phyloP scores from a whole-genome alignment of 2,888 invertebrate species.

The Adineta ricciae region DNA sequence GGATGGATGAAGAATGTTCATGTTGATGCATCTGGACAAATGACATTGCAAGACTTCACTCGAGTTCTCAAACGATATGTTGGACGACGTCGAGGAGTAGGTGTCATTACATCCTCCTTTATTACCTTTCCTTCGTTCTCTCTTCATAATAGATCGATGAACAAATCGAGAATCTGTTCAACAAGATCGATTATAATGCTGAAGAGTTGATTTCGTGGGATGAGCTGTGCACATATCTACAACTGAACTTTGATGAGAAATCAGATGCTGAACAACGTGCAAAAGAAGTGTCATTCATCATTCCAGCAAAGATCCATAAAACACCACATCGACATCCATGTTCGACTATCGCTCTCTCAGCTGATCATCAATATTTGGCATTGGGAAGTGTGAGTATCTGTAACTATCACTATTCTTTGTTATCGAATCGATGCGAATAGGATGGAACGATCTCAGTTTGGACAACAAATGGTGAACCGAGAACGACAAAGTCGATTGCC shows the following conservation, averaged over 20 bases:
- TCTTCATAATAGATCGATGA: conserved; percentile 28
- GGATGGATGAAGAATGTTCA: conserved; percentile 39
- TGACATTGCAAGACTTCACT: conserved; percentile 47
- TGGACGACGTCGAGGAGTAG: conserved; percentile 26
- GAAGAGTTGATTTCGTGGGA: conserved; percentile 49
- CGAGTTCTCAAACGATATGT: conserved; percentile 40
- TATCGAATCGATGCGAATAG: conserved; percentile 38
- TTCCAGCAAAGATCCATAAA: conserved; percentile 46
- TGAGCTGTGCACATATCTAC: conserved; percentile 51
- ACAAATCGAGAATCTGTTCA: conserved; percentile 45
- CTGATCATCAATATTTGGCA: conserved; percentile 40
- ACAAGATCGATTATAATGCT: conserved; percentile 50
- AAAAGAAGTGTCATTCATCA: conserved; percentile 43
- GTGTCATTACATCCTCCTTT: not conserved
- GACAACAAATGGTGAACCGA: conserved; percentile 43
- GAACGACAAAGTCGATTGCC: conserved; percentile 43
- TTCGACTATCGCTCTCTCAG: conserved; percentile 43
- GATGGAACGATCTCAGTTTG: conserved; percentile 50
- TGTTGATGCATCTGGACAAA: conserved; percentile 42
- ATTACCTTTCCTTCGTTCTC: no score
- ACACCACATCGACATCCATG: conserved; percentile 47
- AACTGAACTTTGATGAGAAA: conserved; percentile 49
- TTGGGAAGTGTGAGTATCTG: conserved; percentile 19
- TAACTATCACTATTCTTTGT: no score
- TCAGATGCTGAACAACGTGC: conserved; percentile 46